A percentile compares a stretch with the other conserved stretches of the same genome.
These are phyloP conservation scores for Pissodes strobi DNA, from an alignment of 1,140 invertebrate species.

Conservation along the genomic window DNA sequence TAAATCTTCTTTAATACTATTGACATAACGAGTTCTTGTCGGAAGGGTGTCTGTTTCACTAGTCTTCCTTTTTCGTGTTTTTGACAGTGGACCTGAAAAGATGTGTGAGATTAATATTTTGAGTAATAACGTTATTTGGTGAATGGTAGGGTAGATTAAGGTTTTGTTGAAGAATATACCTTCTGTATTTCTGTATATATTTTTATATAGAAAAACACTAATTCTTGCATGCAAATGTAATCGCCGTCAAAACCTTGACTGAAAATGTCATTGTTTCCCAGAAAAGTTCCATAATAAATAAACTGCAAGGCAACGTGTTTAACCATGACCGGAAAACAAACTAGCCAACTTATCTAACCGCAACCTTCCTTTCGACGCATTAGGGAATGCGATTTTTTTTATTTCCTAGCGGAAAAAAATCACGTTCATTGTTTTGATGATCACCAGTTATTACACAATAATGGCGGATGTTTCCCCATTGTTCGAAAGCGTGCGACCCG, in stretches of 20 bases:
- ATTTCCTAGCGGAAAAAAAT: constrained; percentile 10
- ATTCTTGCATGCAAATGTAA: too few relatives aligned
- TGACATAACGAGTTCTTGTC: constrained; percentile 30
- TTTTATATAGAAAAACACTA: too few relatives aligned
- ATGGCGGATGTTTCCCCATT: too few relatives aligned
- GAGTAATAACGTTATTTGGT: not conserved
- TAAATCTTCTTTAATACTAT: constrained; percentile 52
- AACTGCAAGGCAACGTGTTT: too few relatives aligned
- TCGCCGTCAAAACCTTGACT: too few relatives aligned
- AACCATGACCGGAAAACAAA: constrained; percentile 6
- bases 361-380: too few relatives aligned
- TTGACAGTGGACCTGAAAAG: constrained; percentile 45
- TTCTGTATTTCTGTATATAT: too few relatives aligned
- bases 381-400: constrained; percentile 5
- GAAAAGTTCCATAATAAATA: too few relatives aligned
- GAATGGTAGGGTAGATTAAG: too few relatives aligned
- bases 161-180: too few relatives aligned
- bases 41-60: constrained; percentile 44
- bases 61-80: constrained; percentile 48
- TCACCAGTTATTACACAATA: not conserved
- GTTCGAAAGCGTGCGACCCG: constrained; percentile 4
- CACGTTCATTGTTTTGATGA: constrained; percentile 5
- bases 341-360: too few relatives aligned
- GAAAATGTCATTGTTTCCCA: too few relatives aligned
- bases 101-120: constrained; percentile 6